A percentile compares a stretch with the other conserved stretches of the same genome.
phyloP scores from a whole-genome alignment of 2,113 vertebrate genomes.

The Caracal caracal region DNA sequence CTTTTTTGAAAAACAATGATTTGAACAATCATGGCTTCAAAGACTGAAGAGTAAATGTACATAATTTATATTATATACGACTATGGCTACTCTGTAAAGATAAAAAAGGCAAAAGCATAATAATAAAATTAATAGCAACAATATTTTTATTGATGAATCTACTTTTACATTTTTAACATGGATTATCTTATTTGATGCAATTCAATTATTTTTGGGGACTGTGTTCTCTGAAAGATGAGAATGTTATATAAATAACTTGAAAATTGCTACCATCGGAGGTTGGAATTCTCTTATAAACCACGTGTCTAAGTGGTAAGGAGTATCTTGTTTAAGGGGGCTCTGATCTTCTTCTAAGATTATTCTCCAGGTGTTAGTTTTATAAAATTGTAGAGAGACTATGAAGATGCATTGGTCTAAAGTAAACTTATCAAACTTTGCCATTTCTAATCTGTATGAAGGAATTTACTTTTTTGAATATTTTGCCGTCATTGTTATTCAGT shows the following conservation, averaged over 20 bases:
- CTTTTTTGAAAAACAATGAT: not conserved
- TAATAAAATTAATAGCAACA: not conserved
- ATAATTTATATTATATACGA: not conserved
- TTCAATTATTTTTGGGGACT: not conserved
- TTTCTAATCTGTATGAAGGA: slow-evolving; percentile 24
- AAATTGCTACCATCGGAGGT: not conserved
- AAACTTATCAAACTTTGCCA: not conserved
- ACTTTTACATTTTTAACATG: not conserved
- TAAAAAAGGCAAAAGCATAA: not conserved
- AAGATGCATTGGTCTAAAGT: not conserved
- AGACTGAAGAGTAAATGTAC: not conserved
- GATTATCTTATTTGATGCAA: not conserved
- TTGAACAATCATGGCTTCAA: not conserved
- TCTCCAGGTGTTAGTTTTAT: not conserved
- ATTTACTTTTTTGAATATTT: not conserved
- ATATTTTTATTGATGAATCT: not conserved
- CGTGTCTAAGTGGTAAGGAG: not conserved
- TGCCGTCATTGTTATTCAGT: not conserved
- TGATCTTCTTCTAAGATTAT: not conserved
- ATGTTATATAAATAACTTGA: not conserved
- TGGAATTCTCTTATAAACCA: not conserved
- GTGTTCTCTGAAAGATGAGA: not conserved
- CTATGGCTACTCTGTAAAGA: not conserved
- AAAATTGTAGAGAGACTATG: not conserved
- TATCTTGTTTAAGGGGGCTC: not conserved